phyloP scores from a whole-genome alignment of 2,888 invertebrate genomes.

The Chromoteleia sp. region DNA sequence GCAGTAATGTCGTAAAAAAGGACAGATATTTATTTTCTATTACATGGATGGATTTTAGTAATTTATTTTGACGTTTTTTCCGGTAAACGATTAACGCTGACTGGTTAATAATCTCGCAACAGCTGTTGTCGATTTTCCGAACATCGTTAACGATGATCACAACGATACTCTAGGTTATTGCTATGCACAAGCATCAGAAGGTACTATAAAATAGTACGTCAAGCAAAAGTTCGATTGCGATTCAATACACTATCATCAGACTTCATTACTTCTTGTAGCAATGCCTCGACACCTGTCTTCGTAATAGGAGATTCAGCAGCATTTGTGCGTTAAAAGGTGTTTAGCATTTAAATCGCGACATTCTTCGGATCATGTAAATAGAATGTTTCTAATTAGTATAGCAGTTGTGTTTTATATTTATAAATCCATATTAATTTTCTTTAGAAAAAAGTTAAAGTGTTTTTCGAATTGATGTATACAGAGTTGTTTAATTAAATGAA shows the following conservation, averaged over 20 bases:
- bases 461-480: no score
- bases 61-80: slow-evolving; percentile 22
- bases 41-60: neutral
- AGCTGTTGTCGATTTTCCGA: slow-evolving; percentile 49
- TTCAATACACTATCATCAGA: slow-evolving; percentile 47
- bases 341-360: slow-evolving; percentile 33
- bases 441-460: neutral
- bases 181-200: slow-evolving; percentile 27
- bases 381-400: slow-evolving; percentile 32
- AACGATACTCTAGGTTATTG: slow-evolving; percentile 55
- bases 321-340: slow-evolving; percentile 14
- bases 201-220: slow-evolving; percentile 28
- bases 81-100: slow-evolving; percentile 5
- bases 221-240: slow-evolving; percentile 26
- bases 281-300: slow-evolving; percentile 37
- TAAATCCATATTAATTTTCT: neutral
- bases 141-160: slow-evolving; percentile 46
- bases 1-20: slow-evolving; percentile 7
- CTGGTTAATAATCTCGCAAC: slow-evolving; percentile 42
- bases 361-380: slow-evolving; percentile 24
- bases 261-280: slow-evolving; percentile 59
- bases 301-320: slow-evolving; percentile 36
- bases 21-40: slow-evolving; percentile 30
- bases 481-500: no score
- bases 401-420: slow-evolving; percentile 7